A percentile compares a stretch with the other conserved stretches of the same genome.
Conservation (phyloP, 2,113 vertebrate genomes). For the Macaca fascicularis region T2T-MFA8v1.1 NC_088394.1:63551001-63551500, state of each 20-base stretch:
- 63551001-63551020: slow-evolving; percentile 38
- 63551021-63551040: background rate
- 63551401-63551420: slow-evolving; percentile 59
- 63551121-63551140: background rate
- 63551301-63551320: slow-evolving; percentile 76
- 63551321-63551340: slow-evolving; percentile 63
- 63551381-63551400: background rate
- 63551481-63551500: background rate
- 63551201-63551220: background rate
- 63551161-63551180: background rate
- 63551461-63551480: background rate
- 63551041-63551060: background rate
- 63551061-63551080: background rate
- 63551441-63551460: background rate
- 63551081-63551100: background rate
- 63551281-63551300: slow-evolving; percentile 68
- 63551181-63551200: background rate
- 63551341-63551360: background rate
- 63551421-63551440: background rate
- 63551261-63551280: slow-evolving; percentile 23
- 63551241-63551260: slow-evolving; percentile 56
- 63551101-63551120: background rate
- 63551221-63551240: slow-evolving; percentile 16
- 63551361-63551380: slow-evolving; percentile 25
- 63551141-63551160: background rate